Conservation (phyloP, 2,113 vertebrate genomes). For the Glaucidium brasilianum region DNA sequence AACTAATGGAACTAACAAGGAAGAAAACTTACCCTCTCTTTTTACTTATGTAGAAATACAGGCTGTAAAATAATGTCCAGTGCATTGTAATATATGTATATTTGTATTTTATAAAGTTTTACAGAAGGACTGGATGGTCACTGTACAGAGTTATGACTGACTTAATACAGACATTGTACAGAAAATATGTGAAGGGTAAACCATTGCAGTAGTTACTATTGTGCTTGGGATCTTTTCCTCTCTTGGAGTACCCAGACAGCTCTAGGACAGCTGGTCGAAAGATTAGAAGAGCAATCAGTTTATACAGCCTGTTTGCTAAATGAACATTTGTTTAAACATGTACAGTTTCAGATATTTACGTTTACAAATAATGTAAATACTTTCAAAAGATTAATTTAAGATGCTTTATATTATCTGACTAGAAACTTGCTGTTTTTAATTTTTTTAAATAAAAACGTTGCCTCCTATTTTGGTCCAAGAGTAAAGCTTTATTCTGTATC, state of each 20-base stretch:
- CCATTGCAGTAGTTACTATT: not conserved
- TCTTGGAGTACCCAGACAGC: constrained; percentile 32
- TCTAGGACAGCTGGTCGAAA: constrained; percentile 30
- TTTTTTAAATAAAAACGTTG: constrained; percentile 73
- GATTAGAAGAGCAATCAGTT: constrained; percentile 33
- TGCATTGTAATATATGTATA: constrained; percentile 78
- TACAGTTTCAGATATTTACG: constrained; percentile 77
- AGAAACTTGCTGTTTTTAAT: constrained; percentile 78
- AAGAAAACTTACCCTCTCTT: constrained; percentile 2
- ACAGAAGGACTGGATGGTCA: constrained; percentile 54
- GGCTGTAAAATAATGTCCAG: constrained; percentile 63
- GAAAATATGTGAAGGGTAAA: constrained; percentile 16
- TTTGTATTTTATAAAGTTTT: constrained; percentile 70
- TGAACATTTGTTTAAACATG: constrained; percentile 73
- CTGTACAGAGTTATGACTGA: constrained; percentile 38
- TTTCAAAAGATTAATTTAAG: constrained; percentile 80
- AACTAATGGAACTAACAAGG: constrained; percentile 20
- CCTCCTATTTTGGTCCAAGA: constrained; percentile 68
- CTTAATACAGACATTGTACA: constrained; percentile 47
- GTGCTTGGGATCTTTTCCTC: constrained; percentile 40
- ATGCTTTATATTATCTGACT: constrained; percentile 79
- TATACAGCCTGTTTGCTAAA: constrained; percentile 64
- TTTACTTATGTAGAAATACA: constrained; percentile 43
- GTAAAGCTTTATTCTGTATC: constrained; percentile 55
- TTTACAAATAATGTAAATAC: constrained; percentile 80